Conservation (phyloP, 2,888 invertebrate species). For the Limnephilus lunatus region DNA sequence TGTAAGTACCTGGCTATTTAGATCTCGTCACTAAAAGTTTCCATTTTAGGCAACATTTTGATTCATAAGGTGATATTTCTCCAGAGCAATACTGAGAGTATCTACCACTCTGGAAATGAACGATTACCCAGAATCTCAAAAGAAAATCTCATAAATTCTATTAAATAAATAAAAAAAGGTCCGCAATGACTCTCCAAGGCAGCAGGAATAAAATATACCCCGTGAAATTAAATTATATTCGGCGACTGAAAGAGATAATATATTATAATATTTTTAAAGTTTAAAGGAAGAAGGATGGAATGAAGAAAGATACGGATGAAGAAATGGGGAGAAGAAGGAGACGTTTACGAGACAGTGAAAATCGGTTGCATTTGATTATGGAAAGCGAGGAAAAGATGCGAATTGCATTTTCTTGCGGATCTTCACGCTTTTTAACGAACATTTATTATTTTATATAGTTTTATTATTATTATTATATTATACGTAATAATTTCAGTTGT, state of each 20-base stretch:
- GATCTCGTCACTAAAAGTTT: too few species aligned
- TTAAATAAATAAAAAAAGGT: neutral
- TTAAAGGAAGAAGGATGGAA: neutral
- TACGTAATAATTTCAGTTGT: too few species aligned
- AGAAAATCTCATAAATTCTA: neutral
- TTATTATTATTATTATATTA: too few species aligned
- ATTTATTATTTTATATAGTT: too few species aligned
- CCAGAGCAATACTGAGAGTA: too few species aligned
- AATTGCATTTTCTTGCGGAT: constrained; percentile 51
- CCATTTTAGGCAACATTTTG: too few species aligned
- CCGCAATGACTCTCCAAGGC: neutral
- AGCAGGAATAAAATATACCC: neutral
- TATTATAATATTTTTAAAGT: neutral
- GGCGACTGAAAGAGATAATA: neutral
- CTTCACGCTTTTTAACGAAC: neutral
- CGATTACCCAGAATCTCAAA: neutral
- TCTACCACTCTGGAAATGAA: too few species aligned
- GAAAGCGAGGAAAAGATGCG: constrained; percentile 46
- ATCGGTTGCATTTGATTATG: constrained; percentile 61
- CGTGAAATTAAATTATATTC: neutral
- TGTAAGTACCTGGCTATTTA: too few species aligned
- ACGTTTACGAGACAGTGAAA: constrained; percentile 43
- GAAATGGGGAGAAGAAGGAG: constrained; percentile 47
- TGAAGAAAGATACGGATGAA: constrained; percentile 17
- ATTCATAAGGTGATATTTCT: too few species aligned